Conservation (phyloP, 2,888 invertebrate genomes). For the Synergus itoensis region DNA sequence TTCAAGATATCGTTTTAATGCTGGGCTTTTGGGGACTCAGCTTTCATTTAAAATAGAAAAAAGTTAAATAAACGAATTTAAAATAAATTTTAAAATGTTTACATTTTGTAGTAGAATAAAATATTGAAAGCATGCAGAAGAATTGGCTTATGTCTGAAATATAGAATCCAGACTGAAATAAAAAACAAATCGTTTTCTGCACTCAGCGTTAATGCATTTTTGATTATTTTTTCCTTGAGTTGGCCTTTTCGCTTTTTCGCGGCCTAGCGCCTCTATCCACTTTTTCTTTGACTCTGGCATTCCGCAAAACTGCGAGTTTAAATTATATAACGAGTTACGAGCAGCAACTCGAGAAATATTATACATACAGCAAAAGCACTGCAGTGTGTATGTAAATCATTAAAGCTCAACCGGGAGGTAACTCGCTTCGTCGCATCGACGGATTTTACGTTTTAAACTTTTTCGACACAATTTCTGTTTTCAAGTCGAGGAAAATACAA, state of each 20-base stretch:
- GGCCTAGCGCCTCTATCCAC: conserved; percentile 15
- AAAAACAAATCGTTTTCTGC: not conserved
- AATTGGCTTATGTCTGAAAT: not conserved
- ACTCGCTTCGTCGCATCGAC: not conserved
- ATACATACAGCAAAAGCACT: not conserved
- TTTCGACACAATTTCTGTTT: conserved; percentile 8
- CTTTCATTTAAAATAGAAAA: too few relatives aligned
- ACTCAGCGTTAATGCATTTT: conserved; percentile 11
- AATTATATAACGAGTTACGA: conserved; percentile 17
- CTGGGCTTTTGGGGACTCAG: too few relatives aligned
- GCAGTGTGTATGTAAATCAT: conserved; percentile 8
- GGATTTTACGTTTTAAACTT: not conserved
- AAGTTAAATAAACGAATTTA: too few relatives aligned
- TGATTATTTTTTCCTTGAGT: conserved; percentile 2
- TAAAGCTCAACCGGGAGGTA: conserved; percentile 4
- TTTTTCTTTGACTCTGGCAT: conserved; percentile 7
- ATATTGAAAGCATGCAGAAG: not conserved
- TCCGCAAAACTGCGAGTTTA: conserved; percentile 5
- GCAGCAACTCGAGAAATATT: conserved; percentile 20
- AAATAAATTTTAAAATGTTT: not conserved
- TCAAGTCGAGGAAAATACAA: not conserved
- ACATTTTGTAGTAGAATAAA: not conserved
- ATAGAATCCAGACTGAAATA: not conserved
- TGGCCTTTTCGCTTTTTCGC: not conserved
- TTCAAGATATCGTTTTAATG: too few relatives aligned